Evolutionary conservation across 2,888 invertebrate species (phyloP), one percentile per base, ranked within the genome.

Genomic region (Nemurella pictetii): DNA sequence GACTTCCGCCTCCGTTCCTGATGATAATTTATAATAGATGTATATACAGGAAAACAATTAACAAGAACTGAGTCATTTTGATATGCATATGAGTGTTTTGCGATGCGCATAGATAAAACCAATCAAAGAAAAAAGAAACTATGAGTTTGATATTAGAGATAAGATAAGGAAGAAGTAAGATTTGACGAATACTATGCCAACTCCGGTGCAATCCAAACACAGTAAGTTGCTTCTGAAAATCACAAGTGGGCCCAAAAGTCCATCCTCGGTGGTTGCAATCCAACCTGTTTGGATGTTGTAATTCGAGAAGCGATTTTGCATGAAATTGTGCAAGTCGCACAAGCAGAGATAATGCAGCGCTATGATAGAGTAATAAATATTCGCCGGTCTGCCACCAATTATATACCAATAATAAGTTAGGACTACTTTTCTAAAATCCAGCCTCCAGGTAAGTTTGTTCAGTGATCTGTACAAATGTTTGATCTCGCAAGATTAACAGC

Each of bases 391-490:
- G 55, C 55, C 55, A 55, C 55, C 55, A 55, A 55, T 55, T 55
- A 55, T 55, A 55, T 55, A 55, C 55, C 55, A 55, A 55, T 55
- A 55, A 55, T 55, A 55, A 55, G 55, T 55, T 55, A 55, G 55
- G 55, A 55, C 55, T 55, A 55, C 55, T 55, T 55, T 12, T 55
- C 55, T 55, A 55, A 55, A 55, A 55, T 55, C 55, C 55, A 55
- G 55, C 55, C 55, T 20, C 15, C 55, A 55, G 55, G 55, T 55
- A 55, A 55, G 15, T 55, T 20, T 75, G 28, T 75, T 27, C 75
- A n/a, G 27, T 75, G 28, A 75, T 75, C 75, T 75, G 75, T 75
- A 75, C 75, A 75, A 75, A 75, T 75, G 75, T 75, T 75, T 75
- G 75, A 75, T 75, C 75, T 75, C 28, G 9, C 27, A 75, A 75